Base-by-base conservation (phyloP, 2,113 vertebrate genomes). In the Anolis sagrei region DNA sequence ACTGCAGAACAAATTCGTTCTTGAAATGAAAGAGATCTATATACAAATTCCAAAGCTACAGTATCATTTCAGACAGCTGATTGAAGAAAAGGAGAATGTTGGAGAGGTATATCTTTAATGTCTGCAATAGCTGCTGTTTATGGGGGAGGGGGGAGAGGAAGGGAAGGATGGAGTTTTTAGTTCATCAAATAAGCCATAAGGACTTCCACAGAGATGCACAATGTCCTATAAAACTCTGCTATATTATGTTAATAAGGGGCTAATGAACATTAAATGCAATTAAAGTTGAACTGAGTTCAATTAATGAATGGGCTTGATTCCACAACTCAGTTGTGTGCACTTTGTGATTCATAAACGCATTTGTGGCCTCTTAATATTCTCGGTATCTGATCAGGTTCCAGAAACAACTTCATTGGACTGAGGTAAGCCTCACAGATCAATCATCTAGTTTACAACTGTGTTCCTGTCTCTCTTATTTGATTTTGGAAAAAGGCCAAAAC, bases 271-370 rank as follows among this genome's bases (percentile, higher is more conserved):
- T 80, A 85, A 77, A 51, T 6, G 3, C 64, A n/a, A 76, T 85
- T 69, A 86, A n/a, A 66, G 2, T 44, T 86, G 79, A 34, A 25
- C 84, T 91, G 76, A n/a, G 16, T 92, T 90, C 51, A 82, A 48
- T 49, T 76, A 21, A 25, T 86, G 58, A 85, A 86, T 51, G 81
- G 2, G 23, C 87, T 48, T 75, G 44, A 85, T 64, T 85, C 25
- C 76, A 88, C 18, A 18, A 27, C 2, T 82, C 81, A 76, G 19
- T 86, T 73, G n/a, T 10, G 80, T 29, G 66, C 7, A 83, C 25
- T 87, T 3, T 8, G 48, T 79, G 54, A 86, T 90, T 72, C n/a
- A 83, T 34, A 44, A 90, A 32, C 84, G 54, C 86, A 77, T 74
- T 77, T 84, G 9, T 11, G 77, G 76, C 19, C 69, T 70, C 82